A percentile compares a stretch with the other conserved stretches of the same genome.
Evolutionary conservation across 2,113 vertebrate genomes (phyloP).

Genomic region (Pelobates fuscus): DNA sequence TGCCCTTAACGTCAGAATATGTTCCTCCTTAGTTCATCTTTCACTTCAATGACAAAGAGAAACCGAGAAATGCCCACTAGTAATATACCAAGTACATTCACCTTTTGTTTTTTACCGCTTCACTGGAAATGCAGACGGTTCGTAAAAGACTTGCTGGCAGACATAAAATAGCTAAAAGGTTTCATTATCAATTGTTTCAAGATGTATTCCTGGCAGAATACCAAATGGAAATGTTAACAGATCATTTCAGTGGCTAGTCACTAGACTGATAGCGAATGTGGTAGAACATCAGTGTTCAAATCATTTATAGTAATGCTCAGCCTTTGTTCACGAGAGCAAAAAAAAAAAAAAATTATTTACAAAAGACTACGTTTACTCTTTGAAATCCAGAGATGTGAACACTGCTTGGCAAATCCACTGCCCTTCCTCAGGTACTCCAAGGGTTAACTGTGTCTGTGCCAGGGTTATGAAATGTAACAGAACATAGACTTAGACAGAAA

Average conservation of each 20-base stretch:
- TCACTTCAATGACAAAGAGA: background rate
- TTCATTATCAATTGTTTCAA: slow-evolving; percentile 50
- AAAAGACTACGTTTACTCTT: slow-evolving; percentile 35
- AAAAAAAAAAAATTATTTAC: background rate
- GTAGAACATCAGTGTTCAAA: slow-evolving; percentile 36
- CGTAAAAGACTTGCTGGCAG: slow-evolving; percentile 49
- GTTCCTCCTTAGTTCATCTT: slow-evolving; percentile 1
- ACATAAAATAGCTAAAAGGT: slow-evolving; percentile 44
- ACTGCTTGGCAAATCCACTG: background rate
- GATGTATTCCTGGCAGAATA: slow-evolving; percentile 33
- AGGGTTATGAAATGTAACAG: background rate
- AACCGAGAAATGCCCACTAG: too few relatives aligned
- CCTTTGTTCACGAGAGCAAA: slow-evolving; percentile 36
- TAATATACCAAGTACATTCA: slow-evolving; percentile 10
- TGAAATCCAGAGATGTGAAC: background rate
- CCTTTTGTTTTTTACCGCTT: slow-evolving; percentile 10
- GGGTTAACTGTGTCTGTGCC: background rate
- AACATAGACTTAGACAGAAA: too few relatives aligned
- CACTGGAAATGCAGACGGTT: slow-evolving; percentile 31
- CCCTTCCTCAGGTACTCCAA: background rate
- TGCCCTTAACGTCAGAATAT: too few relatives aligned
- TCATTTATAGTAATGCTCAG: slow-evolving; percentile 30
- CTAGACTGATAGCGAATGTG: slow-evolving; percentile 42
- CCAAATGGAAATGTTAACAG: slow-evolving; percentile 49
- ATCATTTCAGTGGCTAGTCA: slow-evolving; percentile 42